These are phyloP conservation scores for Phyto melanocephala DNA, from an alignment of 2,888 invertebrate species.

Conservation along the genomic window DNA sequence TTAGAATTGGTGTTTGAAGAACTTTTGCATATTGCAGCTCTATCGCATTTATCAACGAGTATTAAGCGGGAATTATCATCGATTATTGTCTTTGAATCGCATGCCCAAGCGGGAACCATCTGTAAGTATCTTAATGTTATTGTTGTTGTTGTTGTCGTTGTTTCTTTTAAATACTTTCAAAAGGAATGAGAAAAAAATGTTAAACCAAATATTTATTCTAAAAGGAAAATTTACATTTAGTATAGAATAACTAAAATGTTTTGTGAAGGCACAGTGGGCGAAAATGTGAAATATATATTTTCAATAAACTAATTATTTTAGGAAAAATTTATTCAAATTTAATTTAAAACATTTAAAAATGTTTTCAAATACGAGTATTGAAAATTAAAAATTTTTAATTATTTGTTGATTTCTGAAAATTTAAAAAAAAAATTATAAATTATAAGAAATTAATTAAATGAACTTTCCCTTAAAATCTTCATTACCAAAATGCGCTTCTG, in stretches of 20 bases:
- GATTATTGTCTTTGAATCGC: constrained; percentile 89
- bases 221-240: neutral
- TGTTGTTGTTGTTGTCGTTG: neutral
- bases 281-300: too few relatives aligned
- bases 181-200: neutral
- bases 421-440: too few relatives aligned
- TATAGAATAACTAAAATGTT: neutral
- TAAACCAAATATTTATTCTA: neutral
- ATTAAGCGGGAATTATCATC: constrained; percentile 89
- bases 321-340: too few relatives aligned
- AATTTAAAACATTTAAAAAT: too few relatives aligned
- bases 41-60: constrained; percentile 89
- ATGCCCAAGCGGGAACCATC: constrained; percentile 87
- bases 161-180: neutral
- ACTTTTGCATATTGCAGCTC: constrained; percentile 88
- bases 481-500: too few relatives aligned
- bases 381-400: too few relatives aligned
- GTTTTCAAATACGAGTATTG: too few relatives aligned
- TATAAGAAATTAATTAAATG: too few relatives aligned
- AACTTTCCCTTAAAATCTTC: too few relatives aligned
- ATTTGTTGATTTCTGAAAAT: too few relatives aligned
- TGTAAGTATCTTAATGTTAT: constrained; percentile 79
- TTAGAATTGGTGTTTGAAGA: constrained; percentile 91
- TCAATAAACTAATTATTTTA: too few relatives aligned
- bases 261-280: neutral